Evolutionary conservation across 2,113 vertebrate genomes (phyloP), one percentile per base, ranked within the genome.

Genomic region (Pterophyllum scalare): DNA sequence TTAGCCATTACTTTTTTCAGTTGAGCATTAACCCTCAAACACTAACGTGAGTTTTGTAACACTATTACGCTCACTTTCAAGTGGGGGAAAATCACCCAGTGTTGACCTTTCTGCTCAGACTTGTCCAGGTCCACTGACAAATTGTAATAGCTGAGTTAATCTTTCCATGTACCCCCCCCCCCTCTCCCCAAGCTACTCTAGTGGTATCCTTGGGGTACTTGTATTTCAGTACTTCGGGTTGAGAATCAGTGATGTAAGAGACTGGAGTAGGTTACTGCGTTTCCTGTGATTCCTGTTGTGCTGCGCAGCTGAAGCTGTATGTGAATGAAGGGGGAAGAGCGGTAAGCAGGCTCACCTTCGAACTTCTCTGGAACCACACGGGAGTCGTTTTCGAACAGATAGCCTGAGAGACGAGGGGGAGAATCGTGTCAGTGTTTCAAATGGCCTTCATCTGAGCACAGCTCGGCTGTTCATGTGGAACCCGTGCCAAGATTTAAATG

Each of bases 291-390:
- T 24, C 56, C 33, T 31, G 81, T 59, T 3, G 46, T 0, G 54
- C 20, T 57, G 59, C 13, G 52, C 52, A 2, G 67, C 64, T 43
- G 81, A 28, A 43, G 3, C 22, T 60, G 83, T 58, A 82, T 49
- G 77, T 43, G 67, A 26, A 22, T 49, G 79, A 61, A 38, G 57
- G 38, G n/a, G 43, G 52, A 38, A 60, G n/a, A 49, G 62, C 28
- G 59, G n/a, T 17, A 1, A 6, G 20, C 17, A 2, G 35, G 76
- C 96, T 92, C 49, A 99, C 98, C 97, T 98, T 99, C 98, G 83
- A 96, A 97, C 92, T 97, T 99, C 93, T 99, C 98, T 60, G 98
- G 98, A 88, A 99, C 98, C 46, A 99, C 96, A 0, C 97, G 98
- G 91, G 97, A 97, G 81, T 99, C 98, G 8, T 98, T 98, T 93